phyloP scores from a whole-genome alignment of 2,888 invertebrate genomes.

The Meandrusa payeni region DNA sequence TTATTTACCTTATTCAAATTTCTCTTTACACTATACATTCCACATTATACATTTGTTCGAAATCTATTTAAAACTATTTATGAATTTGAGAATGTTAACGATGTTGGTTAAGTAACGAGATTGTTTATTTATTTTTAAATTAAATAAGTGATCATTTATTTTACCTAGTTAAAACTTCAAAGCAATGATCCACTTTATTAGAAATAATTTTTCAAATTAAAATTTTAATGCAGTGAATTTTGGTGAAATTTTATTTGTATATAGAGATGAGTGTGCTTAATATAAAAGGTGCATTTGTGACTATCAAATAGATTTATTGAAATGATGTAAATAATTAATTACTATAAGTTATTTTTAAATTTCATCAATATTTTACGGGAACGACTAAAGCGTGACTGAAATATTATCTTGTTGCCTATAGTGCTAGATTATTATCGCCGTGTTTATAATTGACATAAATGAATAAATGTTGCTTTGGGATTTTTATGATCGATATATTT shows the following conservation, averaged over 20 bases:
- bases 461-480: too few species aligned
- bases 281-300: constrained; percentile 61
- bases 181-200: background rate
- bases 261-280: constrained; percentile 65
- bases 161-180: constrained; percentile 5
- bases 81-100: constrained; percentile 7
- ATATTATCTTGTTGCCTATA: background rate
- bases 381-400: constrained; percentile 55
- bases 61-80: constrained; percentile 11
- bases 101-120: constrained; percentile 18
- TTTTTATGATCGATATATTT: too few species aligned
- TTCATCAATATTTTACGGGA: constrained; percentile 57
- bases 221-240: constrained; percentile 37
- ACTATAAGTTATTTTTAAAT: constrained; percentile 58
- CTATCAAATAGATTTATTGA: constrained; percentile 48
- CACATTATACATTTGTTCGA: constrained; percentile 8
- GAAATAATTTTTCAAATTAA: constrained; percentile 16
- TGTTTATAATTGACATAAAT: too few species aligned
- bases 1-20: background rate
- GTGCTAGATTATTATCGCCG: too few species aligned
- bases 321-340: constrained; percentile 70
- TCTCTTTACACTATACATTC: constrained; percentile 9
- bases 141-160: background rate
- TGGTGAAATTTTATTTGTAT: constrained; percentile 49
- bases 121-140: constrained; percentile 15